Percentiles rank a stretch among this genome's conserved stretches.
Conservation (phyloP, 2,797 vertebrate genomes). For the Premnoplex brunnescens region DNA sequence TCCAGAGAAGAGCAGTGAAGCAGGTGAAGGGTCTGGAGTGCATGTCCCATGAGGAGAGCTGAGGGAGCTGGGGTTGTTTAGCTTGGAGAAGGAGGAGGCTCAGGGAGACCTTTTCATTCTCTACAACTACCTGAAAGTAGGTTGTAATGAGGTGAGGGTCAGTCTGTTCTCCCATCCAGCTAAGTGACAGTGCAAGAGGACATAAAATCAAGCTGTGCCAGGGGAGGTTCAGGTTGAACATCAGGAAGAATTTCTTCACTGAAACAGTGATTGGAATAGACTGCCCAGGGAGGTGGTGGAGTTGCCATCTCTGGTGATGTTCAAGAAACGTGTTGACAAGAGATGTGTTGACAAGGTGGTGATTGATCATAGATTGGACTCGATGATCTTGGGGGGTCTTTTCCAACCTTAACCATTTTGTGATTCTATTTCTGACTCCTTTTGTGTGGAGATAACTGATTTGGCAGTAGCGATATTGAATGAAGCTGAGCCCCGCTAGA, state of each 20-base stretch:
- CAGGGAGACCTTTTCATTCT: background rate
- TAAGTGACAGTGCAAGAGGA: background rate
- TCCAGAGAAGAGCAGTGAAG: background rate
- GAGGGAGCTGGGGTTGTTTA: background rate
- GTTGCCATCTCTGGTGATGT: background rate
- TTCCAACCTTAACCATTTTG: background rate
- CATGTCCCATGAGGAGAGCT: background rate
- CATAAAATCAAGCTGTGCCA: background rate
- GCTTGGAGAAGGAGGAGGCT: background rate
- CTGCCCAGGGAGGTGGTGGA: background rate
- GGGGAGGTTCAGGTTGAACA: accelerated
- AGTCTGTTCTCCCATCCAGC: background rate
- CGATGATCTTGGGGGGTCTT: background rate
- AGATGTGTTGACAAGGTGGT: background rate
- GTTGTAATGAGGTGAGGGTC: background rate
- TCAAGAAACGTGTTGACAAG: accelerated
- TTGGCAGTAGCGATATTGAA: accelerated
- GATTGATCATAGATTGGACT: background rate
- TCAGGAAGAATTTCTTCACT: background rate
- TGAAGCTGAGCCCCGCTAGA: conserved; percentile 23
- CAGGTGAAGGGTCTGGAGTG: background rate
- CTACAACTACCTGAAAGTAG: background rate
- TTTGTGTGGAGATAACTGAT: background rate
- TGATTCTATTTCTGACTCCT: background rate
- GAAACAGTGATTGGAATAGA: background rate